phyloP scores from a whole-genome alignment of 2,888 invertebrate genomes.

The Cenopis cana region DNA sequence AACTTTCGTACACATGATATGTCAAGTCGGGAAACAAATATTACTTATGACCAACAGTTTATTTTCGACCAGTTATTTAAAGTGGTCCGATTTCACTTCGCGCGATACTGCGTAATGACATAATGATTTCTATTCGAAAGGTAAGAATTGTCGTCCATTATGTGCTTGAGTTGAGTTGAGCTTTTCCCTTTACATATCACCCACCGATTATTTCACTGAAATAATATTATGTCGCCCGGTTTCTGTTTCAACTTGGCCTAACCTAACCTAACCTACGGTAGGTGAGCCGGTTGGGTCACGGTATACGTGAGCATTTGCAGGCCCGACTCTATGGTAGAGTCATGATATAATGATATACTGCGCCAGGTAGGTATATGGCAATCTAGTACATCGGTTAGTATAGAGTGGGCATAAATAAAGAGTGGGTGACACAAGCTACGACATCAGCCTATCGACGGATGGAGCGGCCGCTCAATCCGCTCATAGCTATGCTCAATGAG shows the following conservation, averaged over 20 bases:
- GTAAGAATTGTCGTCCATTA: constrained; percentile 35
- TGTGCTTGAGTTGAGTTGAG: constrained; percentile 4
- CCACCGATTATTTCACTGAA: not conserved
- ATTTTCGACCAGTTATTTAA: constrained; percentile 40
- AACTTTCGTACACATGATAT: not conserved
- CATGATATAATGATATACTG: no score
- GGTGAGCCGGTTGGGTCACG: no score
- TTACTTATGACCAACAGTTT: constrained; percentile 11
- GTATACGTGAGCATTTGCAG: no score
- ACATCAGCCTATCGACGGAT: no score
- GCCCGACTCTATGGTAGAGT: no score
- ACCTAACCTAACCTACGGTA: no score
- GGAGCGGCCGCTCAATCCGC: no score
- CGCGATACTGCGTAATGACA: constrained; percentile 33
- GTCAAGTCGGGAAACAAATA: not conserved
- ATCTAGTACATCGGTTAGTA: no score
- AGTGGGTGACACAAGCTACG: no score
- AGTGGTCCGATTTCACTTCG: constrained; percentile 40
- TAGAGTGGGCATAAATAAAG: no score
- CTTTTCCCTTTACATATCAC: constrained; percentile 12
- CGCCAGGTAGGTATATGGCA: no score
- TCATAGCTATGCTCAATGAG: no score
- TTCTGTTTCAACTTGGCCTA: not conserved
- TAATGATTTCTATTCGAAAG: constrained; percentile 45
- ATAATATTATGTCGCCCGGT: not conserved